Evolutionary conservation across 1,140 invertebrate genomes (phyloP), one percentile per base, ranked within the genome.

Genomic region (Phocides pigmalion): DNA sequence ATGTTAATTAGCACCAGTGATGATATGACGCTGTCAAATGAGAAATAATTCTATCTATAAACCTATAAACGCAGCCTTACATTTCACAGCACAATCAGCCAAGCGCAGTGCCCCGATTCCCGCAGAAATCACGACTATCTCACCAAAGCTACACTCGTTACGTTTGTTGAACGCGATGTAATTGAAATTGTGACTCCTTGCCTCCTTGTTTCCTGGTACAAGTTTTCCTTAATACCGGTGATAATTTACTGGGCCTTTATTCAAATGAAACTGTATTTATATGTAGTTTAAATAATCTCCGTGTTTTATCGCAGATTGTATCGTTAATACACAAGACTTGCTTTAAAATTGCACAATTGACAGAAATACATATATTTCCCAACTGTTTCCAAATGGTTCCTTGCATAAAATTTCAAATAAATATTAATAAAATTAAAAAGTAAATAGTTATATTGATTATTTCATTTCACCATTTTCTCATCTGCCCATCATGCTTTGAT

Each of bases 101-200:
- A 49, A 25, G 20, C 42, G 37, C 37, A 56, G 22, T n/a, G 54
- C 20, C 53, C 53, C 11, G 54, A 16, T 58, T 46, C 15, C 15
- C 15, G 41, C 15, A 37, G 20, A 58, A 32, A 58, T 42, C 41
- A 28, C 15, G 12, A 42, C 14, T 58, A 58, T 58, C 54, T 42
- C 32, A n/a, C 16, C 20, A 56, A 9, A 44, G 35, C 19, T n/a
- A 58, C 35, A 58, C 54, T 58, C 41, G 56, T 59, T 59, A 59
- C 28, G 56, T 59, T 58, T 51, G 42, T 59, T 20, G 25, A 59
- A 35, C 42, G 41, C 56, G 8, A 39, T 61, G 28, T 61, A 61
- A 61, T 51, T 61, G 56, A 49, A 61, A 61, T 47, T 61, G 56
- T 61, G 25, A 37, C 56, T 61, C 42, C 56, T 49, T 61, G 17